phyloP scores from a whole-genome alignment of 2,888 invertebrate genomes.

The Melanchra persicariae region DNA sequence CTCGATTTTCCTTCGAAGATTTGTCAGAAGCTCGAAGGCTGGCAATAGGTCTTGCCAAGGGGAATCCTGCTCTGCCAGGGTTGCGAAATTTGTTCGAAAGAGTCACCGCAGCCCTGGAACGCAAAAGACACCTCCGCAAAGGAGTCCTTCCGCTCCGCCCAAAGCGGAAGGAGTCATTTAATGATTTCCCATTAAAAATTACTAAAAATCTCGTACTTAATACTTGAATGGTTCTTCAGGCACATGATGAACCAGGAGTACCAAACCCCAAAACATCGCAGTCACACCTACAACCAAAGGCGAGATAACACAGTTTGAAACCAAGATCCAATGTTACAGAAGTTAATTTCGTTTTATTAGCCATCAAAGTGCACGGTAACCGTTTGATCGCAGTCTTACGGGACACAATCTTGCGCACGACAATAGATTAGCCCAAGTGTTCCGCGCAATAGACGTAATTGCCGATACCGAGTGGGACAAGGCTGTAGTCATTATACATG shows the following conservation, averaged over 20 bases:
- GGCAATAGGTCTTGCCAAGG: too few relatives aligned
- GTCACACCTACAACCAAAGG: not conserved
- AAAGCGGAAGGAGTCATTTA: too few relatives aligned
- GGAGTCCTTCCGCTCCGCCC: too few relatives aligned
- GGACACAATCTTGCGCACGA: constrained; percentile 56
- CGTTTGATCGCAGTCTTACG: constrained; percentile 50
- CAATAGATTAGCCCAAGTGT: constrained; percentile 56
- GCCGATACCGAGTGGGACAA: constrained; percentile 49
- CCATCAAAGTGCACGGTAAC: constrained; percentile 54
- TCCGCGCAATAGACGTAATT: constrained; percentile 54
- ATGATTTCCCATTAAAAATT: too few relatives aligned
- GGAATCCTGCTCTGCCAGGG: too few relatives aligned
- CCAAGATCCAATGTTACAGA: constrained; percentile 14
- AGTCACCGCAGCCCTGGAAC: too few relatives aligned
- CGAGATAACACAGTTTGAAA: constrained; percentile 2
- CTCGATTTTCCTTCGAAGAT: too few relatives aligned
- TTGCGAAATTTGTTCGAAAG: too few relatives aligned
- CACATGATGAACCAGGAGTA: not conserved
- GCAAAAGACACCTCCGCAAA: too few relatives aligned
- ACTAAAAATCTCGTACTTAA: too few relatives aligned
- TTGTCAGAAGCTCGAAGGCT: too few relatives aligned
- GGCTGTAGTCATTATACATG: constrained; percentile 37
- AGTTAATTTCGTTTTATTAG: constrained; percentile 58
- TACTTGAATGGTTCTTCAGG: too few relatives aligned
- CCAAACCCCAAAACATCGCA: not conserved